Conservation (phyloP, 2,797 vertebrate species). For the Jordanella pulchra region DNA sequence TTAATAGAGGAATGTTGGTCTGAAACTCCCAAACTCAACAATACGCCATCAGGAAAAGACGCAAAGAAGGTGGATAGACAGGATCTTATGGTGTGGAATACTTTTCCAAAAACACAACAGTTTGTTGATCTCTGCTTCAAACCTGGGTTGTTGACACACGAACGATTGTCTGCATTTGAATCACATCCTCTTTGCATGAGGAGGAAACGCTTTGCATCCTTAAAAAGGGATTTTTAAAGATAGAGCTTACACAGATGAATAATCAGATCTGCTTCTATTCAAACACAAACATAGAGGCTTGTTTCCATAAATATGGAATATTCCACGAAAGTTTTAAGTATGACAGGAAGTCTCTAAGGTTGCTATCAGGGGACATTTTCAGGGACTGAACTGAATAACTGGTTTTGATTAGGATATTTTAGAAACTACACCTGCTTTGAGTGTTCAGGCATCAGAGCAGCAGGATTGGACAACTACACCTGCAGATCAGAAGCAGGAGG, state of each 20-base stretch:
- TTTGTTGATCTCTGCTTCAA: slow-evolving; percentile 10
- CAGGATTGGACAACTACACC: slow-evolving; percentile 42
- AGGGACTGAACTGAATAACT: slow-evolving; percentile 17
- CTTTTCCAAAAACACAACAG: slow-evolving; percentile 8
- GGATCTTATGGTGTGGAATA: background rate
- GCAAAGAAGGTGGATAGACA: background rate
- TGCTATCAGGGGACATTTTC: slow-evolving; percentile 37
- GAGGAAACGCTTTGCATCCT: slow-evolving; percentile 40
- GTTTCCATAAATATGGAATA: slow-evolving; percentile 62
- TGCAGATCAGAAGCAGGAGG: slow-evolving; percentile 13
- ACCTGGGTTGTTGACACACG: slow-evolving; percentile 12
- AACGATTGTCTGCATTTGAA: slow-evolving; percentile 28
- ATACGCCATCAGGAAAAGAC: slow-evolving; percentile 1
- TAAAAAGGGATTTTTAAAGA: slow-evolving; percentile 47
- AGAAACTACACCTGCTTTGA: slow-evolving; percentile 13
- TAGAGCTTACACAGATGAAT: slow-evolving; percentile 47
- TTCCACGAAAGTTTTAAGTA: slow-evolving; percentile 48
- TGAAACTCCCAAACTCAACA: too few species aligned
- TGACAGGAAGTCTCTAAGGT: slow-evolving; percentile 43
- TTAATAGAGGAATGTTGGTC: too few species aligned
- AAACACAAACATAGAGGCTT: slow-evolving; percentile 52
- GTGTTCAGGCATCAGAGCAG: slow-evolving; percentile 18
- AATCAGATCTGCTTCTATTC: slow-evolving; percentile 59
- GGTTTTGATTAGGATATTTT: slow-evolving; percentile 34
- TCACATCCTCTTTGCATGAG: slow-evolving; percentile 45